Base-by-base conservation (phyloP, 2,888 invertebrate species). In the Chrysolina haemoptera region DNA sequence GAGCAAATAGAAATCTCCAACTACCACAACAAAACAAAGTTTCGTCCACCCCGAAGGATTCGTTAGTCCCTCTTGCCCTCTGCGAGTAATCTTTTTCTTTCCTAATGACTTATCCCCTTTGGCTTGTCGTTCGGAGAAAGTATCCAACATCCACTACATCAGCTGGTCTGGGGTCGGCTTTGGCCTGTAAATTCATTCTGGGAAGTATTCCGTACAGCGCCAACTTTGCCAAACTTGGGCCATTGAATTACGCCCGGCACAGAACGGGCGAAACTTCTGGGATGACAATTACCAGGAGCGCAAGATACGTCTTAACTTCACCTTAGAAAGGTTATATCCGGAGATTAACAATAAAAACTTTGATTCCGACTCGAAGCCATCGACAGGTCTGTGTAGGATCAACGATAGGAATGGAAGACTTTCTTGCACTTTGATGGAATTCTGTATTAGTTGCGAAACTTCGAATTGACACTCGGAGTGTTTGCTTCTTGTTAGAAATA, bases 141-240 rank as follows among this genome's bases (percentile, higher is more conserved):
- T 59, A 35, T 59, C 59, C 22, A 12, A 22, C 22, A 20, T 27
- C 59, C 35, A 22, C 35, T 59, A 59, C 59, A 59, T 59, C 35
- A 18, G 50, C 18, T 10, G 50, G 43, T 14, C 43, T 55, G 4
- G 55, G 27, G 27, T 35, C 16, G 67, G 53, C 67, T 53, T 10
- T 9, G 27, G 53, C 35, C 35, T 53, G 53, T 82, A 81, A 81
- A 82, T 41, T 80, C 79, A 80, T 79, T 81, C 78, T 73, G 69
- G 75, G 68, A 80, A 75, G 79, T 78, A 78, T 78, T 73, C 70
- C 71, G 55, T 59, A 64, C 69, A 67, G 59, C 73, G 74, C 74
- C 75, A 79, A 82, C 80, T 80, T 82, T 78, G 78, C 77, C 71
- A 80, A 84, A 82, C 79, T 84, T 82, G 79, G 82, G 76, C 82